Base-by-base conservation (phyloP, 2,888 invertebrate genomes). In the Chaitophorus viminalis region DNA sequence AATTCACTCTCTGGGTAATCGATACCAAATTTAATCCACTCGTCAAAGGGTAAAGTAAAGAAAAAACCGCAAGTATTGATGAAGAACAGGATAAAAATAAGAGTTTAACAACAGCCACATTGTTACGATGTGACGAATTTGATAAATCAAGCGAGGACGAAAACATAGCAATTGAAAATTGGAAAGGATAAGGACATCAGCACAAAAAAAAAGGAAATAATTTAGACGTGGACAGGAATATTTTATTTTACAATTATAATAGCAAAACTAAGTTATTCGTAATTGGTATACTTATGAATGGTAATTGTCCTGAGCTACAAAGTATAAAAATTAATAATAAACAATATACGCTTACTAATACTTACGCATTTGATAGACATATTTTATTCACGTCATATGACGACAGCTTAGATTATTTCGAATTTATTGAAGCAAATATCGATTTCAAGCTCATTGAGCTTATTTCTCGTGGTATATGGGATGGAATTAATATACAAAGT, bases 221-320 rank as follows among this genome's bases (percentile, higher is more conserved):
- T 76, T 60, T 85, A 54, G 21, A 54, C 6, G 33, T 77, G 14
- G 85, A 77, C n/a, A 33, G 36, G n/a, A 76, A 60, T 76, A 77
- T 76, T 8, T 75, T 85, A 25, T 46, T 36, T 76, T 54, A 54
- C 14, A 85, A n/a, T n/a, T n/a, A 85, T 18, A 60, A 36, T n/a
- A 85, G 77, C 33, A 33, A 76, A 33, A 52, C 76, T 25, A 85
- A 76, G n/a, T n/a, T n/a, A n/a, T n/a, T 39, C 5, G 36, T 76
- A 21, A 85, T 85, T 25, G 85, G 85, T 60, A n/a, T 85, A 54
- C 33, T 85, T 8, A 75, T 60, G 33, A 85, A 85, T 85, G 85
- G 77, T 21, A 85, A 85, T 39, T 6, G 36, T 17, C 68, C 54
- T 11, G 52, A 85, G 17, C 18, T 77, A 33, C 25, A 70, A n/a